These are phyloP conservation scores for Caenorhabditis auriculariae DNA, from an alignment of 2,888 invertebrate species.

Conservation along the genomic window DNA sequence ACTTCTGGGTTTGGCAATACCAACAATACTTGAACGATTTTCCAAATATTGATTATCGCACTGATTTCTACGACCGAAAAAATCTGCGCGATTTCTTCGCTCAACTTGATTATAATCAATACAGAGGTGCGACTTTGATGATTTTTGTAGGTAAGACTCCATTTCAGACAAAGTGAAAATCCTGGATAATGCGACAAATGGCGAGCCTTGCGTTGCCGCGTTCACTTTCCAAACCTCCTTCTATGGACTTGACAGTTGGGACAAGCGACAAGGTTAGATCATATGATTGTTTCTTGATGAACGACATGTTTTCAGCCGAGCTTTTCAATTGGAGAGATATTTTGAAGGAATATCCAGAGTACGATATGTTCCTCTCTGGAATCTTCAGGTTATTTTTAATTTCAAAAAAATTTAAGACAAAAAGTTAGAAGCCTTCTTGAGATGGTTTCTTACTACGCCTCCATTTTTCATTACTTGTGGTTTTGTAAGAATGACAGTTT, in stretches of 20 bases:
- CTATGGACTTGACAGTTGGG: slow-evolving; percentile 63
- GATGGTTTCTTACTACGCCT: too few relatives aligned
- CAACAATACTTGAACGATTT: slow-evolving; percentile 62
- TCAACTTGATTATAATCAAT: slow-evolving; percentile 59
- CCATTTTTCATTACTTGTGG: too few relatives aligned
- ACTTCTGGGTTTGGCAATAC: slow-evolving; percentile 61
- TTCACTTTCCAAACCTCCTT: slow-evolving; percentile 62
- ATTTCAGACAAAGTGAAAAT: slow-evolving; percentile 57
- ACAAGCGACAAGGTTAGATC: slow-evolving; percentile 55
- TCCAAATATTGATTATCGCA: slow-evolving; percentile 55
- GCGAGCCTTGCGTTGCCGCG: slow-evolving; percentile 58
- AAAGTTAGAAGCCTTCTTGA: too few relatives aligned
- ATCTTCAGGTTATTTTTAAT: slow-evolving; percentile 48
- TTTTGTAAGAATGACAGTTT: too few relatives aligned
- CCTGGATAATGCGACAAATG: slow-evolving; percentile 47
- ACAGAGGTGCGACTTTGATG: slow-evolving; percentile 36
- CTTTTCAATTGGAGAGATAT: slow-evolving; percentile 61
- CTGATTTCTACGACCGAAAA: slow-evolving; percentile 59
- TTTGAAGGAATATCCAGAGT: slow-evolving; percentile 58
- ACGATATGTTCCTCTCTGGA: slow-evolving; percentile 58
- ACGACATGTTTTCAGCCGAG: slow-evolving; percentile 33
- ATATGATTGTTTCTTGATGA: background rate
- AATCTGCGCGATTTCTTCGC: slow-evolving; percentile 57
- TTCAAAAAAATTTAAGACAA: background rate
- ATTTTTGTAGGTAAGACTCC: background rate